Evolutionary conservation across 2,888 invertebrate species (phyloP), one percentile per base, ranked within the genome.

Genomic region (Acanthoscelides obtectus): DNA sequence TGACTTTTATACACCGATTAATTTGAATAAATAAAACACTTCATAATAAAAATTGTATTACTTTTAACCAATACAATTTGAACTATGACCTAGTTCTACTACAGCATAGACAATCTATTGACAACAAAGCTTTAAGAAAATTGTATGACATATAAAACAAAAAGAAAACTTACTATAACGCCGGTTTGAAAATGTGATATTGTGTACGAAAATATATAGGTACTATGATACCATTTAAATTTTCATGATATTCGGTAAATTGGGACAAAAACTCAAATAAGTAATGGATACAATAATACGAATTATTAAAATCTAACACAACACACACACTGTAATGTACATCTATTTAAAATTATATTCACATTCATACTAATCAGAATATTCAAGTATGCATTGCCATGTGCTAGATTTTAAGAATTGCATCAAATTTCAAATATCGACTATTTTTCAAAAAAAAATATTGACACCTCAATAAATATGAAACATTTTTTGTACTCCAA

Each of bases 41-140:
- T 4, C 45, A 79, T 81, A 81, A 77, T 79, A 79, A 81, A 80
- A 78, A 78, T 77, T 79, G 79, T 80, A 79, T 80, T 80, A 45
- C 45, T 78, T 76, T 73, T 77, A 80, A 79, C 75, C 72, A 78
- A 78, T 79, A 80, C 79, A 79, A 78, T 78, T 77, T 72, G 69
- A 74, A 72, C 71, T 75, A 74, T 75, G 72, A 73, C 71, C 77
- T 78, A 79, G 75, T 69, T 71, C 77, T 78, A 79, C 78, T 76
- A 73, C 72, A 78, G 77, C 77, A 79, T 75, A 77, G 75, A 78
- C 77, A 76, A 74, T 72, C 76, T 74, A 73, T 76, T 77, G 76
- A 78, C 76, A 75, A 77, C 72, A 74, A 77, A 74, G 74, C 75
- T 75, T 75, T 63, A 73, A 73, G 72, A 70, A 71, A 20, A 27